phyloP scores from a whole-genome alignment of 2,888 invertebrate species.

The Eupsilia transversa region DNA sequence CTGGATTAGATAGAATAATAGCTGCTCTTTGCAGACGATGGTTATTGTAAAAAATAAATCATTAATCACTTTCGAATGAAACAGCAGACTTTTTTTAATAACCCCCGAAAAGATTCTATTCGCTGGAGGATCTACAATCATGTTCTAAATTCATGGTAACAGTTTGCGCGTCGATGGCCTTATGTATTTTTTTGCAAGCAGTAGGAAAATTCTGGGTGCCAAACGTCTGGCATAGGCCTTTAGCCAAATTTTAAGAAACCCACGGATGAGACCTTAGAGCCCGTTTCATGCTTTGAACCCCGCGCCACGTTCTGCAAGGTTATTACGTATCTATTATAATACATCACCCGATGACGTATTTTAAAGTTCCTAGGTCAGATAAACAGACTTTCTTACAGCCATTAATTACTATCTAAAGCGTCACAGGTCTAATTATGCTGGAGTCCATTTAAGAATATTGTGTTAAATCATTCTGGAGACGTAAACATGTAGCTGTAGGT shows the following conservation, averaged over 20 bases:
- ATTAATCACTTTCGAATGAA: neutral
- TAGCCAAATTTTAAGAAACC: neutral
- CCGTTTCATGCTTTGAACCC: neutral
- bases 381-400: slow-evolving; percentile 46
- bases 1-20: neutral
- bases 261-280: neutral
- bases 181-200: neutral
- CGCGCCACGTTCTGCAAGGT: neutral
- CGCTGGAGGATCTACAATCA: neutral
- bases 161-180: neutral
- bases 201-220: neutral
- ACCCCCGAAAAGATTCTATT: neutral
- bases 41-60: neutral
- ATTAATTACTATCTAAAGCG: neutral
- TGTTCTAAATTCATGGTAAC: neutral
- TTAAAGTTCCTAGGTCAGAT: slow-evolving; percentile 53
- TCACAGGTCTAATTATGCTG: slow-evolving; percentile 10
- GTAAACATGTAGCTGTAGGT: neutral
- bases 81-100: neutral
- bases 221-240: too few species aligned
- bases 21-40: neutral
- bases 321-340: slow-evolving; percentile 14
- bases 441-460: neutral
- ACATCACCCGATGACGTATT: slow-evolving; percentile 53
- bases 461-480: neutral